Conservation (phyloP, 1,140 invertebrate species). For the Plodia interpunctella region DNA sequence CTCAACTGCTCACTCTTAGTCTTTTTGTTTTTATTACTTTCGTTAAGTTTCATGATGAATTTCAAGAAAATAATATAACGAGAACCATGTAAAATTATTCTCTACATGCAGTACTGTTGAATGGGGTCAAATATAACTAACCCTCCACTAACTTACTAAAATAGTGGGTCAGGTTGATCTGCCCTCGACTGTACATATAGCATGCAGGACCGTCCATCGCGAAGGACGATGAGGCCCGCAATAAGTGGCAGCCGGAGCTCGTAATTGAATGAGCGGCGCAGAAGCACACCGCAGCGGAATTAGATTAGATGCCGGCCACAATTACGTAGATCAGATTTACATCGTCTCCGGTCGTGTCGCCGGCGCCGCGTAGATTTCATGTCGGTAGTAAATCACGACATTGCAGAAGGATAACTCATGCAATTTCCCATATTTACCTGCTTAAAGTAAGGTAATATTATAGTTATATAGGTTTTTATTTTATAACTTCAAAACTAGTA, state of each 20-base stretch:
- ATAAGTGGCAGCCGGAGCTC: constrained; percentile 29
- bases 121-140: too few relatives aligned
- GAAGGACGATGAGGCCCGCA: constrained; percentile 22
- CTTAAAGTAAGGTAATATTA: too few relatives aligned
- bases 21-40: constrained; percentile 4
- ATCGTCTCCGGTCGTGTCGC: constrained; percentile 33
- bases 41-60: not conserved
- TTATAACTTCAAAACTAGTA: too few relatives aligned
- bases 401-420: not conserved
- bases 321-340: constrained; percentile 73
- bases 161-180: too few relatives aligned
- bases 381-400: not conserved
- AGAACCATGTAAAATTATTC: not conserved
- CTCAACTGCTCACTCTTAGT: constrained; percentile 5
- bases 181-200: not conserved
- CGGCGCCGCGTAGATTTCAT: constrained; percentile 6
- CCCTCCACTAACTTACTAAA: too few relatives aligned
- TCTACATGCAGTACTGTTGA: too few relatives aligned
- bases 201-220: constrained; percentile 34
- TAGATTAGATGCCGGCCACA: constrained; percentile 71
- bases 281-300: constrained; percentile 64
- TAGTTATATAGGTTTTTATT: too few relatives aligned
- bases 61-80: not conserved
- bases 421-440: too few relatives aligned
- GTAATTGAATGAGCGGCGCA: constrained; percentile 65